Conservation (phyloP, 2,113 vertebrate species). For the Panthera uncia region DNA sequence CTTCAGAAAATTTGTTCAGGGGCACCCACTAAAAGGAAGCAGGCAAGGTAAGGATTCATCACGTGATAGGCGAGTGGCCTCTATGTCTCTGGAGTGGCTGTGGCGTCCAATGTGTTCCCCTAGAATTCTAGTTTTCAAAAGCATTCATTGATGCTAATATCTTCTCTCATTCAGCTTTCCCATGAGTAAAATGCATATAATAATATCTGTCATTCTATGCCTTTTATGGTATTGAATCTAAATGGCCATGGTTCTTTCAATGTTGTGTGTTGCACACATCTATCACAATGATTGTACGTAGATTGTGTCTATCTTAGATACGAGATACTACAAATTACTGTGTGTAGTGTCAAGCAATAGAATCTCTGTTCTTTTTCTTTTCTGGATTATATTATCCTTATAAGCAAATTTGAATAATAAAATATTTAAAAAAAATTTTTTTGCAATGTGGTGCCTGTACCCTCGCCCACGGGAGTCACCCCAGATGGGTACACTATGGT, state of each 20-base stretch:
- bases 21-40: not conserved
- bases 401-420: not conserved
- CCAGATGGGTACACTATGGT: too few relatives aligned
- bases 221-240: not conserved
- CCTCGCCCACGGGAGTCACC: accelerated
- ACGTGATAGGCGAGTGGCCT: accelerated
- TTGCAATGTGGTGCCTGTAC: not conserved
- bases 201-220: not conserved
- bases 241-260: not conserved
- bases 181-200: not conserved
- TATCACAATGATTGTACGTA: not conserved
- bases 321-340: not conserved
- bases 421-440: not conserved
- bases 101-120: not conserved
- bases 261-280: not conserved
- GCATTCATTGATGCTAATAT: not conserved
- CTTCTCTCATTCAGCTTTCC: not conserved
- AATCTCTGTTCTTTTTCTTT: not conserved
- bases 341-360: not conserved
- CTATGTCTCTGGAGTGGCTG: not conserved
- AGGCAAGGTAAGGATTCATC: not conserved
- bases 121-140: not conserved
- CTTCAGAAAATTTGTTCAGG: not conserved
- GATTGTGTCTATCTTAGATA: not conserved
- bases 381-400: not conserved